phyloP scores from a whole-genome alignment of 2,113 vertebrate genomes.

The Odobenus rosmarus region DNA sequence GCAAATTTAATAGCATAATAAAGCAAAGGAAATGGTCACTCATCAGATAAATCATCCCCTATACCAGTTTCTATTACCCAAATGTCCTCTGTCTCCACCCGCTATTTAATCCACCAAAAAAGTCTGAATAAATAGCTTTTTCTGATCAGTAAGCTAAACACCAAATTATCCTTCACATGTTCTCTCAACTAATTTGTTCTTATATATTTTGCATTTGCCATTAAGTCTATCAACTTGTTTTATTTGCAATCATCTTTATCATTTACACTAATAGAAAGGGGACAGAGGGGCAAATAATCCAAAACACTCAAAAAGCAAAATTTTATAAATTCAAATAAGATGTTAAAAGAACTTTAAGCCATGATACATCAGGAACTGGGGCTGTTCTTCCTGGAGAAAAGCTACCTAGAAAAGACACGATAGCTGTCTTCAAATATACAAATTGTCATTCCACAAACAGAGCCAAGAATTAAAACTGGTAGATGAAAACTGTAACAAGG shows the following conservation, averaged over 20 bases:
- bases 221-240: background rate
- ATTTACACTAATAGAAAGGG: background rate
- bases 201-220: background rate
- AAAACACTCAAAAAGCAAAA: constrained; percentile 9
- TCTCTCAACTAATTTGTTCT: background rate
- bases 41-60: background rate
- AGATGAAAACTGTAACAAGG: background rate
- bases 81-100: background rate
- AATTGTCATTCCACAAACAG: background rate
- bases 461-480: background rate
- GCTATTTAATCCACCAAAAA: background rate
- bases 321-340: background rate
- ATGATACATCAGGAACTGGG: background rate
- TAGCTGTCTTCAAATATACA: background rate
- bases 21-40: background rate
- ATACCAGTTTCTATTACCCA: background rate
- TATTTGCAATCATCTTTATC: background rate
- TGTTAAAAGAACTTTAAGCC: background rate
- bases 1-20: constrained; percentile 30
- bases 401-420: background rate
- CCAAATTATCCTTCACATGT: background rate
- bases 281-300: background rate
- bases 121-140: background rate
- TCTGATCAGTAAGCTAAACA: constrained; percentile 18
- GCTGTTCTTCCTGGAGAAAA: constrained; percentile 40